Percentiles rank a stretch among this genome's conserved stretches.
Evolutionary conservation across 2,888 invertebrate genomes (phyloP).

Genomic region (Drosophila fulvimacula): DNA sequence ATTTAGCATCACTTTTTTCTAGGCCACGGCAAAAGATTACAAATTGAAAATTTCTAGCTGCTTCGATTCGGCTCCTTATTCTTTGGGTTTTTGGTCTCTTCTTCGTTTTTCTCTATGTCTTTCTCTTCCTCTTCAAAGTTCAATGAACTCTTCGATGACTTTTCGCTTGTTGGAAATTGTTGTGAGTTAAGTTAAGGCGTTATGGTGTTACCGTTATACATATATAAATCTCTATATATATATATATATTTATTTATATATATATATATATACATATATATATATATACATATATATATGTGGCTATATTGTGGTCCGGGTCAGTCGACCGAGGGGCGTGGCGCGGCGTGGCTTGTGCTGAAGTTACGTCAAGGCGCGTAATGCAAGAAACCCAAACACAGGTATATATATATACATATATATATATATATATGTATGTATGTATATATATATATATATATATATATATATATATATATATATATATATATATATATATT

Average conservation of each 20-base stretch:
- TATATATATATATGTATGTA: constrained; percentile 22
- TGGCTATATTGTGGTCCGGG: constrained; percentile 40
- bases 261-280: constrained; percentile 26
- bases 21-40: constrained; percentile 50
- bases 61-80: constrained; percentile 11
- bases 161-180: constrained; percentile 49
- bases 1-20: constrained; percentile 34
- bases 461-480: constrained; percentile 26
- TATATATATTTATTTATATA: constrained; percentile 24
- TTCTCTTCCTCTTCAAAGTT: constrained; percentile 56
- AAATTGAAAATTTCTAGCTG: constrained; percentile 30
- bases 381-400: constrained; percentile 67
- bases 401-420: constrained; percentile 30
- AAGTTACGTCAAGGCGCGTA: constrained; percentile 72
- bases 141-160: constrained; percentile 66
- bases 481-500: constrained; percentile 24
- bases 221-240: no score
- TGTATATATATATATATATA: constrained; percentile 15
- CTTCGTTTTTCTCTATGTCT: background rate
- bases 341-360: constrained; percentile 25
- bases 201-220: constrained; percentile 69
- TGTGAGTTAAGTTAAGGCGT: constrained; percentile 76
- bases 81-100: constrained; percentile 61
- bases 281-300: constrained; percentile 18
- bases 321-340: constrained; percentile 7